Evolutionary conservation across 2,888 invertebrate genomes (phyloP).

Genomic region (Cerceris rybyensis): DNA sequence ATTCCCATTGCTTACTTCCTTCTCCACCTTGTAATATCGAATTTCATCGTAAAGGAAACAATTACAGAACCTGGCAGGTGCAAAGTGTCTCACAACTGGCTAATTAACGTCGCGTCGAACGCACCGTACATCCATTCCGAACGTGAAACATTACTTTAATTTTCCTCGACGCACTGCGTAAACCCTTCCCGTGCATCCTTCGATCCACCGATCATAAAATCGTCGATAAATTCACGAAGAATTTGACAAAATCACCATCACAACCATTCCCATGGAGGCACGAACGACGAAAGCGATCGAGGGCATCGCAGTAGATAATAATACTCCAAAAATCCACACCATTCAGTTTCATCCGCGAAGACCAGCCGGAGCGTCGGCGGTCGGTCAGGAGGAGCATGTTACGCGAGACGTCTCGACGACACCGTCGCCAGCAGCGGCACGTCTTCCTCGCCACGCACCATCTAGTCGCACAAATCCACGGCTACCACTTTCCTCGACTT

Average conservation of each 20-base stretch:
- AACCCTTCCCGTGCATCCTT: too few relatives aligned
- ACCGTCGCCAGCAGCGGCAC: conserved; percentile 17
- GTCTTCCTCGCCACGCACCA: conserved; percentile 46
- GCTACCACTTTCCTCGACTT: background rate
- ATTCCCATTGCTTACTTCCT: too few relatives aligned
- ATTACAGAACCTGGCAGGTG: too few relatives aligned
- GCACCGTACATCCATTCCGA: too few relatives aligned
- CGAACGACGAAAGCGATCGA: conserved; percentile 1
- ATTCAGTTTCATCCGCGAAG: conserved; percentile 72
- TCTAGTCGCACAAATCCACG: conserved; percentile 35
- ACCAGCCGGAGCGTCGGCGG: conserved; percentile 59
- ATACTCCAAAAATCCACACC: conserved; percentile 63
- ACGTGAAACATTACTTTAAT: too few relatives aligned
- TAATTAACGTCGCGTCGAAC: too few relatives aligned
- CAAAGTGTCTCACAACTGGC: too few relatives aligned
- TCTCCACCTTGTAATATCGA: too few relatives aligned
- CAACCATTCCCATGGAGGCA: background rate
- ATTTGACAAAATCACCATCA: background rate
- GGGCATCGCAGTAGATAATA: conserved; percentile 11
- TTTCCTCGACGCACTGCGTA: too few relatives aligned
- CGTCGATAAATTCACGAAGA: too few relatives aligned
- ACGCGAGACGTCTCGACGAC: conserved; percentile 25
- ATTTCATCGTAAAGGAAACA: too few relatives aligned
- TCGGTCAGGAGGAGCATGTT: conserved; percentile 48
- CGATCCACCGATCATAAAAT: too few relatives aligned